phyloP scores from a whole-genome alignment of 2,797 vertebrate species.

The Ispidina lecontei region DNA sequence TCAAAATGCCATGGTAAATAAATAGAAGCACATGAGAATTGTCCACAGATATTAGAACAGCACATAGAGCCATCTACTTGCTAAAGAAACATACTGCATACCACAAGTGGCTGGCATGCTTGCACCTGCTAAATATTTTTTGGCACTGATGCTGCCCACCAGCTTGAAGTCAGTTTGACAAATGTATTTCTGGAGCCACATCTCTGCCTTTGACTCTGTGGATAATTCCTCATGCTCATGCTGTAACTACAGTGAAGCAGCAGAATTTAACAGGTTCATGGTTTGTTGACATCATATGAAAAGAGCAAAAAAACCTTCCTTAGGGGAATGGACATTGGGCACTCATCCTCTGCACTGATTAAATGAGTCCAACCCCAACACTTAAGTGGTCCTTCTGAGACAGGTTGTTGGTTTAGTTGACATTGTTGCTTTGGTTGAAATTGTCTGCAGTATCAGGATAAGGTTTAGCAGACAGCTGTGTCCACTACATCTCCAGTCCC shows the following conservation, averaged over 20 bases:
- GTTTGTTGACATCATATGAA: background rate
- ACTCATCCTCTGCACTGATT: background rate
- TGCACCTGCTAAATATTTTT: conserved; percentile 62
- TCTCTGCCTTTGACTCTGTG: background rate
- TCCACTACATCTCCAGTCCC: background rate
- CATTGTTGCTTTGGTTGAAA: background rate
- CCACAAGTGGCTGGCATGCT: conserved; percentile 54
- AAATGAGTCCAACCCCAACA: background rate
- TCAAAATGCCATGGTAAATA: conserved; percentile 11
- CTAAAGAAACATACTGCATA: conserved; percentile 43
- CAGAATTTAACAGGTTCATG: background rate
- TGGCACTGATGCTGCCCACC: conserved; percentile 25
- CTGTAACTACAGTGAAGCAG: conserved; percentile 6
- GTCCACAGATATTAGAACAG: conserved; percentile 9
- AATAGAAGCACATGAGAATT: conserved; percentile 19
- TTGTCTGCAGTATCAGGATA: background rate
- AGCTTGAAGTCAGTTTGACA: conserved; percentile 53
- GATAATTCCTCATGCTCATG: background rate
- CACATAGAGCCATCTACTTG: conserved; percentile 5
- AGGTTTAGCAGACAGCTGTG: background rate
- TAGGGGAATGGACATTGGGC: background rate
- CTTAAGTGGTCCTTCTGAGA: background rate
- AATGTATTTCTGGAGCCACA: conserved; percentile 27
- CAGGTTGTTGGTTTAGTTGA: background rate
- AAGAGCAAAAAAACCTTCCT: background rate